Evolutionary conservation across 2,797 vertebrate genomes (phyloP).

Genomic region (Chrysolophus pictus): DNA sequence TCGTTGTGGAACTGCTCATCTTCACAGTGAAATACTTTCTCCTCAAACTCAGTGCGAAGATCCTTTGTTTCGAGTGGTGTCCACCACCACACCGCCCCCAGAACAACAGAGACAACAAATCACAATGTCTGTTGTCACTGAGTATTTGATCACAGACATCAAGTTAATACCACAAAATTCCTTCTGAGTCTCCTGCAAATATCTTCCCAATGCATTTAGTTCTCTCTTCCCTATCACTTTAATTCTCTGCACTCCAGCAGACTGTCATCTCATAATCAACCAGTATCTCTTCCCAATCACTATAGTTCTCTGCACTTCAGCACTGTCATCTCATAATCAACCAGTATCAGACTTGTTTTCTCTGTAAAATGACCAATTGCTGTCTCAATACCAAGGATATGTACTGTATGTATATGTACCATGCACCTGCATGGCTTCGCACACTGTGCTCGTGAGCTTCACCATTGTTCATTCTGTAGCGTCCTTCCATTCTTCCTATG

Average conservation of each 20-base stretch:
- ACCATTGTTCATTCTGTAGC: neutral
- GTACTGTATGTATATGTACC: no score
- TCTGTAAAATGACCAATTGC: neutral
- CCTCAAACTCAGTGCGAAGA: neutral
- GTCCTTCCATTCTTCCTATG: neutral
- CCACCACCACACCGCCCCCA: neutral
- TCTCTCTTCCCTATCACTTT: neutral
- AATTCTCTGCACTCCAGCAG: neutral
- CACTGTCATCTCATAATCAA: neutral
- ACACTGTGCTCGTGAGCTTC: neutral
- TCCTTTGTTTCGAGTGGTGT: neutral
- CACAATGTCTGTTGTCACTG: neutral
- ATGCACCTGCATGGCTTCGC: neutral
- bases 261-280: neutral
- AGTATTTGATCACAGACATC: neutral
- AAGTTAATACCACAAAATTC: neutral
- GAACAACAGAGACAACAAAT: neutral
- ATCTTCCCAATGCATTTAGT: neutral
- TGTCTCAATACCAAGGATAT: neutral
- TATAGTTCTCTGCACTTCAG: neutral
- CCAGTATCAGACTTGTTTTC: fast-evolving
- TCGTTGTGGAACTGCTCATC: neutral
- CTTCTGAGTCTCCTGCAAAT: neutral
- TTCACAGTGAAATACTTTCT: fast-evolving
- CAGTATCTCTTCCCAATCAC: neutral